phyloP scores from a whole-genome alignment of 2,888 invertebrate species.

The Automeris io region DNA sequence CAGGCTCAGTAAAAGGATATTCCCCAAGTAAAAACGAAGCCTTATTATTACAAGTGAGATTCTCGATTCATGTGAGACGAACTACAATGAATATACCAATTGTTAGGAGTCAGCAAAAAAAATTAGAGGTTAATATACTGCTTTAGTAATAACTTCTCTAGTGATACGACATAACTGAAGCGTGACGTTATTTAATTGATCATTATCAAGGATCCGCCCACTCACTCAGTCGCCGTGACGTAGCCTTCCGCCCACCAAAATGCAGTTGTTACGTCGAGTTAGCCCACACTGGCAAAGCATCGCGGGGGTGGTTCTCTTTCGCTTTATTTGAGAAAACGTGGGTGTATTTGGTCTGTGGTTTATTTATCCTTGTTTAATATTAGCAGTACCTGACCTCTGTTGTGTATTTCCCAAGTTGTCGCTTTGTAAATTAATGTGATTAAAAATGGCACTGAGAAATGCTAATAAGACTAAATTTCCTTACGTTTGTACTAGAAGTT shows the following conservation, averaged over 20 bases:
- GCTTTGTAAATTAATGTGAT: background rate
- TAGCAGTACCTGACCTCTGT: too few species aligned
- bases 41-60: too few species aligned
- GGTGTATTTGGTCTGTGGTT: background rate
- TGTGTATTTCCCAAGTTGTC: too few species aligned
- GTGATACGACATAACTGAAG: background rate
- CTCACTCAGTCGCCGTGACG: constrained; percentile 11
- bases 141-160: too few species aligned
- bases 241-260: constrained; percentile 17
- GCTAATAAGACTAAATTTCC: background rate
- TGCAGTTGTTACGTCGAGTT: constrained; percentile 16
- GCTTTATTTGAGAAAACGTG: background rate
- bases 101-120: too few species aligned
- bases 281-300: constrained; percentile 9
- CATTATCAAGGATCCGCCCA: constrained; percentile 3
- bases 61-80: too few species aligned
- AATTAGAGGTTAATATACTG: too few species aligned
- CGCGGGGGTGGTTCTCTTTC: background rate
- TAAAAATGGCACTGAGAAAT: constrained; percentile 1
- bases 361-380: too few species aligned
- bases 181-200: background rate
- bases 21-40: too few species aligned
- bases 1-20: too few species aligned
- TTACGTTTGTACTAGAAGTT: constrained; percentile 10
- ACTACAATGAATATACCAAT: too few species aligned